These are phyloP conservation scores for Ennomos fuscantarius DNA, from an alignment of 2,888 invertebrate species.

Conservation along the genomic window DNA sequence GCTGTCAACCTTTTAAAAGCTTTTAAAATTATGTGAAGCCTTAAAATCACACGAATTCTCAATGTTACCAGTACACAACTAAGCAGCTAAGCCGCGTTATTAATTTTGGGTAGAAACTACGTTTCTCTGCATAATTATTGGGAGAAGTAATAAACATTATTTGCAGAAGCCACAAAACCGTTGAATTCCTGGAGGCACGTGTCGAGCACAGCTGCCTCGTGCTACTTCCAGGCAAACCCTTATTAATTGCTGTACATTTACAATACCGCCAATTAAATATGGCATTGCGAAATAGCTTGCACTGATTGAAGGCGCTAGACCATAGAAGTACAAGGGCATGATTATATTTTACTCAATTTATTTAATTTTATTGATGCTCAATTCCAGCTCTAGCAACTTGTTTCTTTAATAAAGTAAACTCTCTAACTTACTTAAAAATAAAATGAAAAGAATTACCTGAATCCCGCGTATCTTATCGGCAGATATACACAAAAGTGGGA, in stretches of 20 bases:
- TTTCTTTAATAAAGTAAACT: neutral
- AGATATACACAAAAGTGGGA: conserved; percentile 33
- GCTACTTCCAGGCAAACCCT: conserved; percentile 35
- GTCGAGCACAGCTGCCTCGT: conserved; percentile 48
- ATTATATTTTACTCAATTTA: neutral
- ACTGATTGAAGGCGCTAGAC: neutral
- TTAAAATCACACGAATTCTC: neutral
- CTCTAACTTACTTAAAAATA: neutral
- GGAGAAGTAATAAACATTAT: conserved; percentile 64
- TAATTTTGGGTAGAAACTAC: conserved; percentile 46
- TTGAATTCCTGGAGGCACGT: conserved; percentile 48
- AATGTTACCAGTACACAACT: conserved; percentile 18
- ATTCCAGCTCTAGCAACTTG: neutral
- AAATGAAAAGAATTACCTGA: neutral
- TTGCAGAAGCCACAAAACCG: conserved; percentile 72
- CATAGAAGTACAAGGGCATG: neutral
- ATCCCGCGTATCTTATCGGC: conserved; percentile 24
- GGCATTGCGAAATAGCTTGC: conserved; percentile 22
- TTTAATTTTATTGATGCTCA: too few species aligned
- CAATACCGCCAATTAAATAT: conserved; percentile 39
- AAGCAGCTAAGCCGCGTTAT: conserved; percentile 33
- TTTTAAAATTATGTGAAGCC: conserved; percentile 5
- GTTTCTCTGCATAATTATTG: conserved; percentile 50
- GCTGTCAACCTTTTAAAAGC: conserved; percentile 37
- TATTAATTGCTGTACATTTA: conserved; percentile 37